Evolutionary conservation across 2,797 vertebrate species (phyloP).

Genomic region (Parotocinclus haroldoi): DNA sequence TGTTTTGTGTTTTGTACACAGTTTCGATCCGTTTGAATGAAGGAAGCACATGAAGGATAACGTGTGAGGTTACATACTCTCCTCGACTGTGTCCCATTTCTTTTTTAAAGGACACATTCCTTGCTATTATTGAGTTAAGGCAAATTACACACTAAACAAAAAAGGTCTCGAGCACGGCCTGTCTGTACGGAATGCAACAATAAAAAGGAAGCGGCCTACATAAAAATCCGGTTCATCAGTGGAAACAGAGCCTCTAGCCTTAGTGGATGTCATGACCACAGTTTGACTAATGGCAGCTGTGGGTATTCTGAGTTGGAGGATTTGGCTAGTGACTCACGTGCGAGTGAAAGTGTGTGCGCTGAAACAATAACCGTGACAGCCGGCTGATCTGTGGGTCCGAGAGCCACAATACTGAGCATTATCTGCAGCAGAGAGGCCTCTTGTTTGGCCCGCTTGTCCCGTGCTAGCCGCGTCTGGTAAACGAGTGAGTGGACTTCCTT

Average conservation of each 20-base stretch:
- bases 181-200: conserved; percentile 14
- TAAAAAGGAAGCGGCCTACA: conserved; percentile 1
- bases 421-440: conserved; percentile 55
- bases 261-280: conserved; percentile 61
- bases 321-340: conserved; percentile 62
- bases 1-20: too few species aligned
- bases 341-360: conserved; percentile 46
- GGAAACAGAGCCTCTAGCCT: conserved; percentile 48
- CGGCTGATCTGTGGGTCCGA: conserved; percentile 46
- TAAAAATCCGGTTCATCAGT: conserved; percentile 26
- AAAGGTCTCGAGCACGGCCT: neutral
- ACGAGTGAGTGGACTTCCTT: conserved; percentile 54
- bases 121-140: conserved; percentile 16
- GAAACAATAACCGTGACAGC: conserved; percentile 55
- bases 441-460: conserved; percentile 55
- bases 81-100: conserved; percentile 15
- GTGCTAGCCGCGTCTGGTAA: conserved; percentile 59
- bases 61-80: conserved; percentile 15
- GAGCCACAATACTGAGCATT: conserved; percentile 62
- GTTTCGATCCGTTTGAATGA: neutral
- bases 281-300: conserved; percentile 63
- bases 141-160: conserved; percentile 8
- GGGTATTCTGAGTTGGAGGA: conserved; percentile 35
- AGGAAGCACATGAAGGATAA: neutral
- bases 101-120: neutral